phyloP scores from a whole-genome alignment of 2,797 vertebrate species.

The Sparus aurata region DNA sequence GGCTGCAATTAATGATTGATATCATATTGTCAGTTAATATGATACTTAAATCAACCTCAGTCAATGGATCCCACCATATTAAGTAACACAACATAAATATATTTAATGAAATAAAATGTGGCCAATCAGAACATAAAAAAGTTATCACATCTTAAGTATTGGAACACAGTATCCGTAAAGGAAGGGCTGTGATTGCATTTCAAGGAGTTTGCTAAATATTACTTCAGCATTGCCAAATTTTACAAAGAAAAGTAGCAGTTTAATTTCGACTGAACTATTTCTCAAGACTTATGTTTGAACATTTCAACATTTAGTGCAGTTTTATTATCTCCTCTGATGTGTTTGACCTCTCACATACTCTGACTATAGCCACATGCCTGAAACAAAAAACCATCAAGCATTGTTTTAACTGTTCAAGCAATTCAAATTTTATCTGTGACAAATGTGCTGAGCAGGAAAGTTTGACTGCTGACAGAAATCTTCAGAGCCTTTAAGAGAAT shows the following conservation, averaged over 20 bases:
- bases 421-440: not conserved
- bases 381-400: slow-evolving; percentile 10
- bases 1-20: too few relatives aligned
- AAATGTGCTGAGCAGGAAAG: slow-evolving; percentile 11
- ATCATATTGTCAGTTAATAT: too few relatives aligned
- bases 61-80: too few relatives aligned
- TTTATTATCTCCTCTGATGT: not conserved
- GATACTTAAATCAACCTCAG: too few relatives aligned
- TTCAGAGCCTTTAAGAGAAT: not conserved
- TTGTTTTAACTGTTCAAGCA: not conserved
- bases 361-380: not conserved
- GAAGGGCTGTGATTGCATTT: not conserved
- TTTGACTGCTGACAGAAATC: not conserved
- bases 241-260: not conserved
- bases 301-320: not conserved
- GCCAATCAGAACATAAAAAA: not conserved
- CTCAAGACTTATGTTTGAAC: not conserved
- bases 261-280: not conserved
- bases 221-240: not conserved
- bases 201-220: not conserved
- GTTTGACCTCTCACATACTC: not conserved
- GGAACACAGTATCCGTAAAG: not conserved
- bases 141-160: not conserved
- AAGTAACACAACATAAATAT: too few relatives aligned
- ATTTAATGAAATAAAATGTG: not conserved